These are phyloP conservation scores for Trisateles emortualis DNA, from an alignment of 2,888 invertebrate species.

Conservation along the genomic window DNA sequence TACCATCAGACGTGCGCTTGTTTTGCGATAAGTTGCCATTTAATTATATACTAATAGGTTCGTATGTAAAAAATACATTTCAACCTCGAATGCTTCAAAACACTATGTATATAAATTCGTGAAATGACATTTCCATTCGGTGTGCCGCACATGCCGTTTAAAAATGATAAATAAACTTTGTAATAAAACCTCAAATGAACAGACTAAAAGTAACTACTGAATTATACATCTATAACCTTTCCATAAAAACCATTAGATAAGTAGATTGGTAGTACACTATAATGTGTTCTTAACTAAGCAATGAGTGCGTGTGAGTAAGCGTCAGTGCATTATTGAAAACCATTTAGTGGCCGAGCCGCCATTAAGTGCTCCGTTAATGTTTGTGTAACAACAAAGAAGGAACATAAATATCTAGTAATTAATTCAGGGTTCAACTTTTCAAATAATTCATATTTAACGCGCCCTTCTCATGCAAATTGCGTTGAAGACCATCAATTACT, in stretches of 20 bases:
- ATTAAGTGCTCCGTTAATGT: neutral
- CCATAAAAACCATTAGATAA: neutral
- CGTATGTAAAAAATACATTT: no score
- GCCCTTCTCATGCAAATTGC: slow-evolving; percentile 15
- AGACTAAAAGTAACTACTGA: no score
- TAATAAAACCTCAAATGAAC: neutral
- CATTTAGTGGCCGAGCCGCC: slow-evolving; percentile 3
- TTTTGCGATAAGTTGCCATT: no score
- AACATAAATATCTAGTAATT: slow-evolving; percentile 10
- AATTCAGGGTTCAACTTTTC: slow-evolving; percentile 13
- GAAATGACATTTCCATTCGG: no score
- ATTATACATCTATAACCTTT: neutral
- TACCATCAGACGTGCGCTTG: no score
- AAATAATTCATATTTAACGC: slow-evolving; percentile 2
- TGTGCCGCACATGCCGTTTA: neutral
- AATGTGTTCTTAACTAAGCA: slow-evolving; percentile 1
- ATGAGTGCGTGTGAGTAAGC: slow-evolving; percentile 3
- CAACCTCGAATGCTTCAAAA: no score
- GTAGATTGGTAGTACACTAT: neutral
- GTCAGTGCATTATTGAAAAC: slow-evolving; percentile 5
- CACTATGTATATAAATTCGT: no score
- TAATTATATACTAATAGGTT: no score
- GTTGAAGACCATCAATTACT: slow-evolving; percentile 2
- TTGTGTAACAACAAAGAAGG: slow-evolving; percentile 8
- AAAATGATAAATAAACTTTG: neutral